These are phyloP conservation scores for Hippopotamus amphibius DNA, from an alignment of 2,113 vertebrate genomes.

Conservation along the genomic window DNA sequence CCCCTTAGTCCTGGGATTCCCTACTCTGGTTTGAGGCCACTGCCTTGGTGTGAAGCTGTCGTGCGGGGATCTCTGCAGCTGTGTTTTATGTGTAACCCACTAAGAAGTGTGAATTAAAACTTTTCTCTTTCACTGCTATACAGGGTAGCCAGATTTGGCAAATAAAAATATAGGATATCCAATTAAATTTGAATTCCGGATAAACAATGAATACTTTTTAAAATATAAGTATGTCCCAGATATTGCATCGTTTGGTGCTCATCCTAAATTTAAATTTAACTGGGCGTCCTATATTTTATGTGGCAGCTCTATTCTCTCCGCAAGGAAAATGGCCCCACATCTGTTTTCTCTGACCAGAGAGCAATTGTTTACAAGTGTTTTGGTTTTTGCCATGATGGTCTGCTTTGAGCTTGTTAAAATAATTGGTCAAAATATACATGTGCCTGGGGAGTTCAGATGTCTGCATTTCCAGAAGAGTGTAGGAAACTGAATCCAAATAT, in stretches of 20 bases:
- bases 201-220: background rate
- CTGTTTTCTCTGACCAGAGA: constrained; percentile 34
- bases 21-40: too few relatives aligned
- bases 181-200: background rate
- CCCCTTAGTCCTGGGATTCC: background rate
- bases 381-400: background rate
- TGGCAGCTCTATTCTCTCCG: too few relatives aligned
- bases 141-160: background rate
- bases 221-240: background rate
- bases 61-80: background rate
- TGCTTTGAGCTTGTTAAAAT: constrained; percentile 41
- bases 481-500: constrained; percentile 41
- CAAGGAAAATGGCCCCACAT: background rate
- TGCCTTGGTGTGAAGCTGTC: background rate
- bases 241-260: background rate
- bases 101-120: background rate
- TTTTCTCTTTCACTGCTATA: background rate
- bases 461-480: constrained; percentile 22
- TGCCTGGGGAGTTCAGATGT: constrained; percentile 8
- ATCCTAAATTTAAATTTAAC: background rate
- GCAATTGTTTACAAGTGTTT: background rate
- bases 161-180: background rate
- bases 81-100: background rate
- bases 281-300: background rate
- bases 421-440: constrained; percentile 30